Evolutionary conservation across 2,113 vertebrate species (phyloP).

Genomic region (Pyxicephalus adspersus): DNA sequence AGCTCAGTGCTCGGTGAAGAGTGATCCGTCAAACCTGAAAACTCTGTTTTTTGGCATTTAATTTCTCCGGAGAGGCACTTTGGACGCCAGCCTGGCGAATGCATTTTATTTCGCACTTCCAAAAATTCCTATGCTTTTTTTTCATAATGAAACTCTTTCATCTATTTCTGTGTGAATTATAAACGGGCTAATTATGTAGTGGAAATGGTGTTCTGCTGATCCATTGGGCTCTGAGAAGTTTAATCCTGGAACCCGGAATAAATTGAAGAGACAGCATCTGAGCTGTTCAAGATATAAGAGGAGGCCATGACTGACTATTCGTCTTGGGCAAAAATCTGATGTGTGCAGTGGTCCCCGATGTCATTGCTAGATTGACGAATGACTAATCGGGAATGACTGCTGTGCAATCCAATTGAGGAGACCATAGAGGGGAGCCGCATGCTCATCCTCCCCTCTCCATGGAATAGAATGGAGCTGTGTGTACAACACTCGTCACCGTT

Average conservation of each 20-base stretch:
- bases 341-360: too few species aligned
- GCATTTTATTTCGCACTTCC: not conserved
- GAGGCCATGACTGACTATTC: too few species aligned
- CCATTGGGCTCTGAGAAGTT: not conserved
- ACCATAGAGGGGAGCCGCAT: too few species aligned
- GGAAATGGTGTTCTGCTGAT: not conserved
- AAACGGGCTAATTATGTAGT: not conserved
- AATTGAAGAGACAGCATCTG: too few species aligned
- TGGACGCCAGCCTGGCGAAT: not conserved
- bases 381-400: too few species aligned
- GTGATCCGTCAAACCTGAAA: constrained; percentile 23
- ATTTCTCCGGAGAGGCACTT: constrained; percentile 30
- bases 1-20: not conserved
- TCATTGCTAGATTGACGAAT: too few species aligned
- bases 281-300: too few species aligned
- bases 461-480: too few species aligned
- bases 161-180: not conserved
- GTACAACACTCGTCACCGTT: too few species aligned
- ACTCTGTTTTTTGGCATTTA: constrained; percentile 22
- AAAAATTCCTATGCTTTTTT: not conserved
- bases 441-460: too few species aligned
- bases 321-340: too few species aligned
- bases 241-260: not conserved
- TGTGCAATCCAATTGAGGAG: too few species aligned
- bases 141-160: constrained; percentile 32